Conservation (phyloP, 2,797 vertebrate species). For the Poecilia picta region DNA sequence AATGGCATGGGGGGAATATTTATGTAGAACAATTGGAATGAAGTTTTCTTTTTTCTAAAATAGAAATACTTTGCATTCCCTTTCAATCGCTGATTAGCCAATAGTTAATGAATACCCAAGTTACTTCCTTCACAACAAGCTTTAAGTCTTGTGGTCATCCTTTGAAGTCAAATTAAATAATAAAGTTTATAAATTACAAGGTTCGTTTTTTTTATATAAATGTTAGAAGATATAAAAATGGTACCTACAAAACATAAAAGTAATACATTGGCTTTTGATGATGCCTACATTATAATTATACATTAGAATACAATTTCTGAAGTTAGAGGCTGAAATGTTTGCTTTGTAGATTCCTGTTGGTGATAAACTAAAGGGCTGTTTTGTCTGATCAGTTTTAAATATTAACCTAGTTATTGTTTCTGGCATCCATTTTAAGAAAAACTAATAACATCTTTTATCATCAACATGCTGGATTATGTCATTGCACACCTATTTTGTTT, state of each 20-base stretch:
- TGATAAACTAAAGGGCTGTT: neutral
- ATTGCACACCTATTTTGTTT: neutral
- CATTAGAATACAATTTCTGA: neutral
- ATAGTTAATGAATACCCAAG: neutral
- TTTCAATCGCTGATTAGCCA: slow-evolving; percentile 39
- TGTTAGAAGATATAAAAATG: neutral
- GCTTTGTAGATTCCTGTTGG: neutral
- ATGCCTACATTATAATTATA: neutral
- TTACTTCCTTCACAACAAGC: neutral
- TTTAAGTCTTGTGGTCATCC: neutral
- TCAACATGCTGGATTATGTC: neutral
- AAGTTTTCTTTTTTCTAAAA: slow-evolving; percentile 35
- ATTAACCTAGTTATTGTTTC: neutral
- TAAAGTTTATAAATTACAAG: neutral
- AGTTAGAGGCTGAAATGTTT: neutral
- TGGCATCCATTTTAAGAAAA: neutral
- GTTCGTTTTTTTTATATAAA: neutral
- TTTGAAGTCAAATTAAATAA: neutral
- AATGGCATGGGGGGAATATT: neutral
- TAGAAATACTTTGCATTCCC: slow-evolving; percentile 22
- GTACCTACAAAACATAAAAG: neutral
- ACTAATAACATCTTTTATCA: neutral
- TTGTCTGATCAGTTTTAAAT: neutral
- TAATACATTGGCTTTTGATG: neutral
- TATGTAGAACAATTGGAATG: slow-evolving; percentile 51